Base-by-base conservation (phyloP, 2,113 vertebrate species). In the Mormyrus lacerda region DNA sequence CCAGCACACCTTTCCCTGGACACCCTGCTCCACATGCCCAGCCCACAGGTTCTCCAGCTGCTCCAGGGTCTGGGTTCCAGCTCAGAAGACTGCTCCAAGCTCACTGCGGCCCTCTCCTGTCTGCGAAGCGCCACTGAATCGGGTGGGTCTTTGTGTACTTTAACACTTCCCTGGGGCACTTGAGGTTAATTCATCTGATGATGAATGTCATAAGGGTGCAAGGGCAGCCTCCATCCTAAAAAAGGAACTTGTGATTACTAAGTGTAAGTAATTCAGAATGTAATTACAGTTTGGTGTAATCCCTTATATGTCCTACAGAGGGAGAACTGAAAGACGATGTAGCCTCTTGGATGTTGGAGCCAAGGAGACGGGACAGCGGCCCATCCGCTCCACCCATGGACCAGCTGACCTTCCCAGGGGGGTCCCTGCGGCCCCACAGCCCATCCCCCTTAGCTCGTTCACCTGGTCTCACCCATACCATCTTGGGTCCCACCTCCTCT, bases 1-100 rank as follows among this genome's bases (percentile, higher is more conserved):
- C 96, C 97, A 85, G 95, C 94, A 15, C 97, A 98, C 93, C 94
- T 98, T 89, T 98, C 97, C 31, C 95, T 99, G 92, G 98, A 99
- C 94, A 96, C 96, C 93, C 96, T 99, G 94, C 96, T 99, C 93
- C 97, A 98, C 93, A 98, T 99, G 98, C 96, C 98, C 0, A 94
- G 97, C 88, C 94, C 95, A 45, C 97, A 98, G 95, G 97, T 98
- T 88, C 97, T 96, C 90, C 98, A 99, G 87, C 96, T 95, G 2
- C 97, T 99, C 96, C 95, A 95, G 94, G 96, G 96, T 90, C 97
- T 97, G 0, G 97, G 97, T 76, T 97, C 97, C 94, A 96, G 95
- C 17, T 92, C 96, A 1, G 98, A 99, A 91, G 98, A 99, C 92
- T 98, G 98, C 88, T 94, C 96, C 91, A 93, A 97, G 73, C 96